Evolutionary conservation across 2,888 invertebrate species (phyloP).

Genomic region (Andrena fulva): DNA sequence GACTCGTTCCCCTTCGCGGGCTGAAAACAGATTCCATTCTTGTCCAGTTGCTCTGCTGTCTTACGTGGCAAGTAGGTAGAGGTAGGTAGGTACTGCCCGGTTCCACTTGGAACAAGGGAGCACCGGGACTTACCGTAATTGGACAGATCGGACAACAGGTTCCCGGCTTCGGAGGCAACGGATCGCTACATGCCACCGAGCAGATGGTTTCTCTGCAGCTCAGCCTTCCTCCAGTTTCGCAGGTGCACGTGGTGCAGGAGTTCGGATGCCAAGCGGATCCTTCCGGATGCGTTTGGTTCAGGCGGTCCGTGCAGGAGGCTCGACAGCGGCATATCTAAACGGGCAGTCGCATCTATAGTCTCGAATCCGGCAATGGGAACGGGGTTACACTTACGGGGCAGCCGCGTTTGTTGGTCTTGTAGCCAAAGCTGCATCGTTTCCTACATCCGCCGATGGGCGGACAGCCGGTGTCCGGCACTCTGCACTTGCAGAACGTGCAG

Average conservation of each 20-base stretch:
- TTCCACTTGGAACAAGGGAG: not conserved
- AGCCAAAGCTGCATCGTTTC: slow-evolving; percentile 79
- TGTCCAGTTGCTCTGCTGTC: no score
- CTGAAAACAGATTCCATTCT: slow-evolving; percentile 39
- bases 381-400: slow-evolving; percentile 76
- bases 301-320: slow-evolving; percentile 78
- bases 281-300: slow-evolving; percentile 78
- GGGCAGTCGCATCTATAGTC: not conserved
- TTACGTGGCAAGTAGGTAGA: not conserved
- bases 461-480: slow-evolving; percentile 74
- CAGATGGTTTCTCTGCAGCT: slow-evolving; percentile 81
- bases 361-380: not conserved
- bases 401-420: slow-evolving; percentile 78
- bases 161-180: slow-evolving; percentile 77
- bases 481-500: slow-evolving; percentile 80
- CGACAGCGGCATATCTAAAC: slow-evolving; percentile 79
- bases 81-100: no score
- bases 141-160: slow-evolving; percentile 81
- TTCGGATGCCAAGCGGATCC: slow-evolving; percentile 79
- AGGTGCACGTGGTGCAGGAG: slow-evolving; percentile 79
- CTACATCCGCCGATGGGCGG: slow-evolving; percentile 74
- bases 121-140: slow-evolving; percentile 73
- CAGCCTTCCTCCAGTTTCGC: slow-evolving; percentile 78
- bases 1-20: slow-evolving; percentile 42
- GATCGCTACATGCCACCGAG: slow-evolving; percentile 78